phyloP scores from a whole-genome alignment of 2,113 vertebrate genomes.

The Otolemur garnettii region DNA sequence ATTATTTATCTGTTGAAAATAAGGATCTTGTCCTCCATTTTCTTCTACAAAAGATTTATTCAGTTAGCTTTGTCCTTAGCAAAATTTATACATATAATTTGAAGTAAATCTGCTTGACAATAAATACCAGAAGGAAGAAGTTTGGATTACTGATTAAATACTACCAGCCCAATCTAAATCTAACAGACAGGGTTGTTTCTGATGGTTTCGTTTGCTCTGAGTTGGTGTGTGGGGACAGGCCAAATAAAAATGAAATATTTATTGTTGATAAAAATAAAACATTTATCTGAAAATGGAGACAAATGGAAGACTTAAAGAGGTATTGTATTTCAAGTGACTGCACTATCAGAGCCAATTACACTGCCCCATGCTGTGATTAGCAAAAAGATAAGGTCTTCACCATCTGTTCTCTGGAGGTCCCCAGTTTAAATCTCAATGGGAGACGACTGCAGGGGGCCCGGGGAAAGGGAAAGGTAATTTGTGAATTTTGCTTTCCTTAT shows the following conservation, averaged over 20 bases:
- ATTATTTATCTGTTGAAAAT: slow-evolving; percentile 44
- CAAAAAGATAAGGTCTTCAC: slow-evolving; percentile 81
- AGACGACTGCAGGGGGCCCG: slow-evolving; percentile 67
- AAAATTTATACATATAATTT: neutral
- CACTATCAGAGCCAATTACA: slow-evolving; percentile 77
- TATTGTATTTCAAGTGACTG: slow-evolving; percentile 72
- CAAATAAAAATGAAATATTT: slow-evolving; percentile 65
- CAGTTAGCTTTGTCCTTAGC: neutral
- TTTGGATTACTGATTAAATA: neutral
- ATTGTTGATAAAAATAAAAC: slow-evolving; percentile 66
- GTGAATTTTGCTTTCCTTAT: slow-evolving; percentile 74
- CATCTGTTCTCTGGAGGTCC: slow-evolving; percentile 85
- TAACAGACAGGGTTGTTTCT: neutral
- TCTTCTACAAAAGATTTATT: neutral
- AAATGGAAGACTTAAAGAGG: slow-evolving; percentile 55
- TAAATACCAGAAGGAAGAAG: slow-evolving; percentile 30
- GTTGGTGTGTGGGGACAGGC: neutral
- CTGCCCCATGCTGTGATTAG: slow-evolving; percentile 76
- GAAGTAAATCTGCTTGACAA: neutral
- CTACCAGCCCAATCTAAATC: neutral
- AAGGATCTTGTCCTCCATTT: slow-evolving; percentile 32
- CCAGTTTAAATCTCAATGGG: slow-evolving; percentile 85
- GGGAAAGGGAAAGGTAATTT: slow-evolving; percentile 69
- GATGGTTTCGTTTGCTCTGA: slow-evolving; percentile 9
- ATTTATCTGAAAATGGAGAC: slow-evolving; percentile 62